Evolutionary conservation across 2,888 invertebrate genomes (phyloP).

Genomic region (Drosophila monieri): DNA sequence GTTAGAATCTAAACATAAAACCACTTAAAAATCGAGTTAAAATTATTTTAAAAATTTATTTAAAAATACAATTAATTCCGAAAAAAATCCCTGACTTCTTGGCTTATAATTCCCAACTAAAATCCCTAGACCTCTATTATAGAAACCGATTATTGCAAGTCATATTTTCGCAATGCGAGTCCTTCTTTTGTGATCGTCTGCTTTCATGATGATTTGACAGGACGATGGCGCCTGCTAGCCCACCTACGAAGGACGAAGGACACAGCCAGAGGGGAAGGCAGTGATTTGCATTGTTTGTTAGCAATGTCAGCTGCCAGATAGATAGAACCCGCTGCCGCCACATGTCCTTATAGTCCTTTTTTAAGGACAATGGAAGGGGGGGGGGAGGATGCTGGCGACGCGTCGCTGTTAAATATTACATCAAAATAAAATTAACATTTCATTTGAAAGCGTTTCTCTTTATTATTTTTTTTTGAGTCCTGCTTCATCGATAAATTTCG

Average conservation of each 20-base stretch:
- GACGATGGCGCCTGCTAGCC: slow-evolving; percentile 19
- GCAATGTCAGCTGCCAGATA: slow-evolving; percentile 72
- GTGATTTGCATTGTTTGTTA: slow-evolving; percentile 55
- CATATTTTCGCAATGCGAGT: background rate
- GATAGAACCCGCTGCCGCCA: slow-evolving; percentile 29
- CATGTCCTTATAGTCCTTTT: slow-evolving; percentile 24
- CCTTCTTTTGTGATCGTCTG: slow-evolving; percentile 4
- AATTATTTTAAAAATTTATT: no score
- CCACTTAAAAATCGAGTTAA: no score
- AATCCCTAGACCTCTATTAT: no score
- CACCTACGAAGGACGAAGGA: background rate
- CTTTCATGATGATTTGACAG: slow-evolving; percentile 42
- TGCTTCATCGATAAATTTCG: slow-evolving; percentile 71
- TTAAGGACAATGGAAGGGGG: background rate
- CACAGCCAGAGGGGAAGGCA: slow-evolving; percentile 5
- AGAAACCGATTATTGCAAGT: slow-evolving; percentile 15
- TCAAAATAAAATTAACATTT: slow-evolving; percentile 75
- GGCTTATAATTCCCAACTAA: no score
- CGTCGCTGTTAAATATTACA: slow-evolving; percentile 53
- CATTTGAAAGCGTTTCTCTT: slow-evolving; percentile 66
- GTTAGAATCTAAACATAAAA: no score
- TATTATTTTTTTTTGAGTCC: slow-evolving; percentile 1
- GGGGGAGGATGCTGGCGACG: slow-evolving; percentile 23
- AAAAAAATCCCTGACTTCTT: no score
- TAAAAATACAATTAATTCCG: no score